phyloP scores from a whole-genome alignment of 2,888 invertebrate species.

The Metopia argyrocephala region DNA sequence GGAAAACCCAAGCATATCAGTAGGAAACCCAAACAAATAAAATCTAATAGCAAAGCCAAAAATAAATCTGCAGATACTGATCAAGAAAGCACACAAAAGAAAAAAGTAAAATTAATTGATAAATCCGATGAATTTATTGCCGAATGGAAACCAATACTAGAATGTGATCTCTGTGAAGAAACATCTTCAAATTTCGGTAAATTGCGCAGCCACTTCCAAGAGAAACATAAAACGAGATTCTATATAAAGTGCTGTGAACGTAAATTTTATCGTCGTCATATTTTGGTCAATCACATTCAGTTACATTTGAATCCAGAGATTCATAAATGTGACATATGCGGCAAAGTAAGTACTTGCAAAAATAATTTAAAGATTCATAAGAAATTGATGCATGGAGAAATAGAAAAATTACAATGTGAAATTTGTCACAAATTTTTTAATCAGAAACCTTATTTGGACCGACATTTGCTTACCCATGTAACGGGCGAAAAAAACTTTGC shows the following conservation, averaged over 20 bases:
- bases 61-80: not conserved
- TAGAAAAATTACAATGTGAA: slow-evolving; percentile 54
- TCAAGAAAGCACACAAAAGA: not conserved
- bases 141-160: slow-evolving; percentile 57
- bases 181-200: slow-evolving; percentile 50
- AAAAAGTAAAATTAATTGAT: not conserved
- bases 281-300: slow-evolving; percentile 65
- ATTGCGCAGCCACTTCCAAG: slow-evolving; percentile 62
- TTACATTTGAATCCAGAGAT: slow-evolving; percentile 66
- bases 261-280: slow-evolving; percentile 64
- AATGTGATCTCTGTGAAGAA: slow-evolving; percentile 63
- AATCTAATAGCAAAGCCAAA: not conserved
- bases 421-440: slow-evolving; percentile 64
- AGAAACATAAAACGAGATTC: slow-evolving; percentile 60
- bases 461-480: slow-evolving; percentile 64
- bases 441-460: slow-evolving; percentile 49
- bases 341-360: slow-evolving; percentile 56
- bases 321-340: slow-evolving; percentile 66
- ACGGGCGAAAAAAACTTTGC: slow-evolving; percentile 60
- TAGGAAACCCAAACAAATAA: slow-evolving; percentile 7
- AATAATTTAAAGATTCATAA: slow-evolving; percentile 60
- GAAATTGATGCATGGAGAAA: slow-evolving; percentile 54
- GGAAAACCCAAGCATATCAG: not conserved
- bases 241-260: slow-evolving; percentile 66
- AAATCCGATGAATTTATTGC: slow-evolving; percentile 65